A percentile compares a stretch with the other conserved stretches of the same genome.
These are phyloP conservation scores for Panonychus citri DNA, from an alignment of 1,140 invertebrate species.

Conservation along the genomic window DNA sequence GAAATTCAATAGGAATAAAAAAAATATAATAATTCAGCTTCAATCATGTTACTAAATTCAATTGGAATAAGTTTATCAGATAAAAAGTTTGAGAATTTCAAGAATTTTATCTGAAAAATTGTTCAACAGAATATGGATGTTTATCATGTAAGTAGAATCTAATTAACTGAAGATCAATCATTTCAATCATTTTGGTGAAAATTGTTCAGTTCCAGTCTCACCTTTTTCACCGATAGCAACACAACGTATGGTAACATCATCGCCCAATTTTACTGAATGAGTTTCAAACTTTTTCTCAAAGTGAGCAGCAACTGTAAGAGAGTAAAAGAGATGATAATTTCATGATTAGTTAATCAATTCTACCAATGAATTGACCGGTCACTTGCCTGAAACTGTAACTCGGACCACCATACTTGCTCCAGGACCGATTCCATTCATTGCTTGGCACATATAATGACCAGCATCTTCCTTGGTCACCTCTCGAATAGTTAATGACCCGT, in stretches of 20 bases:
- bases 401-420: constrained; percentile 23
- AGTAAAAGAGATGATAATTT: neutral
- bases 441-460: constrained; percentile 13
- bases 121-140: too few species aligned
- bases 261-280: constrained; percentile 26
- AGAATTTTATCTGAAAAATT: too few species aligned
- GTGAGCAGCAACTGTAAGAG: constrained; percentile 57
- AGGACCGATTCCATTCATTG: constrained; percentile 22
- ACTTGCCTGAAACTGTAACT: constrained; percentile 44
- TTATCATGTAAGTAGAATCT: too few species aligned
- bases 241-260: constrained; percentile 13
- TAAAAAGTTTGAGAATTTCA: too few species aligned
- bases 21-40: neutral
- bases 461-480: constrained; percentile 7
- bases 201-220: constrained; percentile 36
- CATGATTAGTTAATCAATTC: too few species aligned
- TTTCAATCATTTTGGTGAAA: too few species aligned
- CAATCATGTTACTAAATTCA: neutral
- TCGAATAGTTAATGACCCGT: constrained; percentile 10
- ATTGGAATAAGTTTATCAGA: neutral
- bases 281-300: constrained; percentile 89
- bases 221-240: constrained; percentile 67
- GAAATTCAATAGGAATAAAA: neutral
- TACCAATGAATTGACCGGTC: too few species aligned
- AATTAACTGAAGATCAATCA: too few species aligned